A percentile compares a stretch with the other conserved stretches of the same genome.
phyloP scores from a whole-genome alignment of 2,888 invertebrate species.

The Oligia latruncula region DNA sequence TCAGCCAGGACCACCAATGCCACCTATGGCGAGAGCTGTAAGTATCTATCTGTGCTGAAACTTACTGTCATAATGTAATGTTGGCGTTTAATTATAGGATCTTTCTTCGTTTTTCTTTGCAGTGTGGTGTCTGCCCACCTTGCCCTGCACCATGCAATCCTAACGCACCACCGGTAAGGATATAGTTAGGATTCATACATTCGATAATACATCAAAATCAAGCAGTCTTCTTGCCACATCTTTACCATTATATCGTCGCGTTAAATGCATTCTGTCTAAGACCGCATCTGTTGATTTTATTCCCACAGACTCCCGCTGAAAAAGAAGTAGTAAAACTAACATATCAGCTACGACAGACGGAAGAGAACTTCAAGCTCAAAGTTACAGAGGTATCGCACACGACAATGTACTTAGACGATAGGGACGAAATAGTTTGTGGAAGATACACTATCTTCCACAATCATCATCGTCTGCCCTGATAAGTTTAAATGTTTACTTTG shows the following conservation, averaged over 20 bases:
- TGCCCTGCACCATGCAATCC: slow-evolving; percentile 87
- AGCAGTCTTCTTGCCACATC: no score
- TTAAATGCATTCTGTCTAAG: background rate
- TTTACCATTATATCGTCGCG: background rate
- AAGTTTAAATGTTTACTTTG: background rate
- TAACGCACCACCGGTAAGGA: slow-evolving; percentile 81
- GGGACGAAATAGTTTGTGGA: no score
- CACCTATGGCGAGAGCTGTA: slow-evolving; percentile 82
- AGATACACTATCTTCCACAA: no score
- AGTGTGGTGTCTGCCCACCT: slow-evolving; percentile 86
- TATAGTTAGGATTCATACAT: background rate
- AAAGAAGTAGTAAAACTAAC: slow-evolving; percentile 90
- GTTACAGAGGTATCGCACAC: slow-evolving; percentile 89
- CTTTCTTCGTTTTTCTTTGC: slow-evolving; percentile 56
- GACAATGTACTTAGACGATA: no score
- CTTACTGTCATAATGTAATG: background rate
- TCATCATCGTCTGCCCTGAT: background rate
- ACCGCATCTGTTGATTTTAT: background rate
- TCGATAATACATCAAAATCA: background rate
- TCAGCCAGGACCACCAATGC: slow-evolving; percentile 80
- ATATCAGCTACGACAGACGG: slow-evolving; percentile 91
- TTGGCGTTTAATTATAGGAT: background rate
- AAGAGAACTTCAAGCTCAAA: slow-evolving; percentile 92
- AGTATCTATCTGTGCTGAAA: slow-evolving; percentile 63
- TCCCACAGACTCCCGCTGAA: slow-evolving; percentile 85